Base-by-base conservation (phyloP, 2,797 vertebrate genomes). In the Helicolenus hilgendorfi region DNA sequence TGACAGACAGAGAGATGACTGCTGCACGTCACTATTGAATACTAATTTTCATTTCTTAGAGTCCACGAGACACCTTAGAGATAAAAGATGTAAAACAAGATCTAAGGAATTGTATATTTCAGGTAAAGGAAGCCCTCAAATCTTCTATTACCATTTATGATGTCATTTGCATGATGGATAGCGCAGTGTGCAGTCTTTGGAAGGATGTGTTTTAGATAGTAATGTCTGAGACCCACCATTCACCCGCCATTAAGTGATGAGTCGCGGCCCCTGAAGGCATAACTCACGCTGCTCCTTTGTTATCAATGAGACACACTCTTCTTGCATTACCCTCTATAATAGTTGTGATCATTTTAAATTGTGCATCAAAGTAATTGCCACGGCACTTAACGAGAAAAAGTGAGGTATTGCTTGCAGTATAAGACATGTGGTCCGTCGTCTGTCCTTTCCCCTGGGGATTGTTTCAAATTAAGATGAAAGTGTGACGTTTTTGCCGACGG, bases 271-370 rank as follows among this genome's bases (percentile, higher is more conserved):
- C 93, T 15, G 55, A 64, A 84, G 89, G 81, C 89, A 94, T 91
- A 92, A 94, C 90, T 95, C 91, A 94, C 82, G 86, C 86, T 75
- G 80, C 90, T 93, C 86, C 87, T 95, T 94, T 94, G 90, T 95
- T 94, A 94, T 93, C 91, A 89, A 84, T 74, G 88, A 89, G 83
- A 83, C 75, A 75, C 79, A 89, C 79, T 91, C 77, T 77, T 86
- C 88, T 73, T 79, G 83, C 82, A 89, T 89, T 89, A 85, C 89
- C 84, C 88, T 91, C 89, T 53, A 41, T 91, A 94, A 95, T 92
- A 91, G 90, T 92, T 95, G 91, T 80, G 92, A 94, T 94, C 88
- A 90, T 88, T 95, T 93, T 79, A 93, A 95, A 93, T 84, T 86
- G 85, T 82, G 88, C 87, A 89, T 93, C 88, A 87, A 92, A 87